Percentiles rank a stretch among this genome's conserved stretches.
These are phyloP conservation scores for Oxystoma pomonae DNA, from an alignment of 2,888 invertebrate species.

Conservation along the genomic window DNA sequence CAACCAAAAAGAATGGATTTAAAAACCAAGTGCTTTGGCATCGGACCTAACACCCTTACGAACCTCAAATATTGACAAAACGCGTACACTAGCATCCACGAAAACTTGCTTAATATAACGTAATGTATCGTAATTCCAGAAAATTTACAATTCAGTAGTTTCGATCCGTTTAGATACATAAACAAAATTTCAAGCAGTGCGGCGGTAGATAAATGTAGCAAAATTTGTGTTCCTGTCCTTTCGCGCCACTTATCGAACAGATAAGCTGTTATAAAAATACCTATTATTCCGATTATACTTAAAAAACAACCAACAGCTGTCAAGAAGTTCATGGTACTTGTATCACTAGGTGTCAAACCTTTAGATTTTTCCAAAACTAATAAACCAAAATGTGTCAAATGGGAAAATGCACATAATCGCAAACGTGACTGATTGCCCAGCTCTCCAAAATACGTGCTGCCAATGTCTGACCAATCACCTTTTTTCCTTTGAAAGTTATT, in stretches of 20 bases:
- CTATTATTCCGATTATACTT: conserved; percentile 51
- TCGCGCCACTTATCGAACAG: conserved; percentile 58
- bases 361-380: conserved; percentile 32
- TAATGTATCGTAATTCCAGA: conserved; percentile 62
- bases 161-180: conserved; percentile 37
- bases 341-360: conserved; percentile 40
- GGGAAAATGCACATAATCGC: conserved; percentile 53
- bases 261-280: conserved; percentile 53
- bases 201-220: conserved; percentile 55
- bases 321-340: conserved; percentile 46
- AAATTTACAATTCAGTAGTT: conserved; percentile 48
- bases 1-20: conserved; percentile 62
- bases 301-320: conserved; percentile 52
- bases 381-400: conserved; percentile 59
- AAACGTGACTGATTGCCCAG: conserved; percentile 42
- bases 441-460: conserved; percentile 47
- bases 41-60: conserved; percentile 60
- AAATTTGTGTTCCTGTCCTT: conserved; percentile 58
- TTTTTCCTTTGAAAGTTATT: conserved; percentile 36
- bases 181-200: conserved; percentile 48
- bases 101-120: conserved; percentile 61
- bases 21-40: conserved; percentile 57
- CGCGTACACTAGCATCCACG: conserved; percentile 71
- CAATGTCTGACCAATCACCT: conserved; percentile 56
- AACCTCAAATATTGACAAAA: conserved; percentile 63